phyloP scores from a whole-genome alignment of 2,797 vertebrate species.

The Falco concolor region DNA sequence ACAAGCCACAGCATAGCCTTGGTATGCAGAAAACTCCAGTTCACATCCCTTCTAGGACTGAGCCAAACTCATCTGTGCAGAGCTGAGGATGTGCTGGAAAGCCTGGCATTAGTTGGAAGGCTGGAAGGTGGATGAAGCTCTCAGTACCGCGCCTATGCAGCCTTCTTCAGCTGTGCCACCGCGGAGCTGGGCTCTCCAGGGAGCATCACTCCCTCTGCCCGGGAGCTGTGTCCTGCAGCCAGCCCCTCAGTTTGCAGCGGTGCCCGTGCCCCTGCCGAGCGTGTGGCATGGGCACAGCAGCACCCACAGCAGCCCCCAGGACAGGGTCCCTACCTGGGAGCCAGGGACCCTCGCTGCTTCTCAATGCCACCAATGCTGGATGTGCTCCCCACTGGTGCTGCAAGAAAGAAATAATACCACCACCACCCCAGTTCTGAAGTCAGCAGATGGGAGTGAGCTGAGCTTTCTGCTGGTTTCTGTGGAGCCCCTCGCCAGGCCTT shows the following conservation, averaged over 20 bases:
- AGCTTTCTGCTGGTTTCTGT: not conserved
- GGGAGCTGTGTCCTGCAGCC: not conserved
- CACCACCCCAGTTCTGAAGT: not conserved
- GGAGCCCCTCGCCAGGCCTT: not conserved
- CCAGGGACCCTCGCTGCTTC: not conserved
- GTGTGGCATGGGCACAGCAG: rapidly evolving
- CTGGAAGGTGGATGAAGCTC: not conserved
- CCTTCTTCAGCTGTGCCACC: not conserved
- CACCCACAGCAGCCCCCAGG: not conserved
- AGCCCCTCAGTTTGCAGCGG: not conserved
- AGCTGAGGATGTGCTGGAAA: not conserved
- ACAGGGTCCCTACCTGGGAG: not conserved
- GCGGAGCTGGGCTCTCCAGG: not conserved
- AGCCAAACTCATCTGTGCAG: not conserved
- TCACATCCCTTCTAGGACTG: not conserved
- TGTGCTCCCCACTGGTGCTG: not conserved
- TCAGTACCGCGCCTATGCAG: not conserved
- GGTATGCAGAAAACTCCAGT: not conserved
- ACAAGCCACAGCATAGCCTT: not conserved
- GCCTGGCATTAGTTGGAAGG: not conserved
- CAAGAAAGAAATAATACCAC: not conserved
- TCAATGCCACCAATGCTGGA: rapidly evolving
- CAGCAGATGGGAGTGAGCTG: not conserved
- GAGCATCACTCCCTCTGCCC: not conserved
- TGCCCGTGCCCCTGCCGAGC: not conserved